These are phyloP conservation scores for Metellina segmentata DNA, from an alignment of 2,888 invertebrate genomes.

Conservation along the genomic window DNA sequence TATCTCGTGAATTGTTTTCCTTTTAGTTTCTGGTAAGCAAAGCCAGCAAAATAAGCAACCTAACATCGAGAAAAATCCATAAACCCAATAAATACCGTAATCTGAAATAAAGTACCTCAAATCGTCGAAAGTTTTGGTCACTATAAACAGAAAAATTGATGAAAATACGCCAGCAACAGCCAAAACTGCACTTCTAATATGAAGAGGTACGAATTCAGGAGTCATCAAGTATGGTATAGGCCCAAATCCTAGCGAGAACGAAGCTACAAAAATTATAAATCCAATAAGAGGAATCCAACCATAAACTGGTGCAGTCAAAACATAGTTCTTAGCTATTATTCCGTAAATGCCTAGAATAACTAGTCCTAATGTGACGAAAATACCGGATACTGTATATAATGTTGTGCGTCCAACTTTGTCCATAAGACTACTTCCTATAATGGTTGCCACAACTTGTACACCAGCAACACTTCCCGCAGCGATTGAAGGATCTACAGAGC, in stretches of 20 bases:
- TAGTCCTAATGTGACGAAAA: conserved; percentile 80
- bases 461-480: conserved; percentile 80
- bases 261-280: conserved; percentile 80
- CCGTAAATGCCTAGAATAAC: conserved; percentile 79
- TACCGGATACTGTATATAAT: conserved; percentile 80
- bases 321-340: conserved; percentile 5
- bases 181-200: conserved; percentile 66
- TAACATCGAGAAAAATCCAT: conserved; percentile 80
- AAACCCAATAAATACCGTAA: conserved; percentile 81
- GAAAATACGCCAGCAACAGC: conserved; percentile 76
- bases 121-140: conserved; percentile 85
- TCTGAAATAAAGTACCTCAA: conserved; percentile 62
- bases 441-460: conserved; percentile 81
- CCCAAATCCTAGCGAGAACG: conserved; percentile 82
- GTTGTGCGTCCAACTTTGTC: conserved; percentile 80
- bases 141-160: conserved; percentile 77
- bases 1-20: conserved; percentile 71
- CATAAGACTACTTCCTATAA: conserved; percentile 80
- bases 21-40: conserved; percentile 81
- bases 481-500: conserved; percentile 77
- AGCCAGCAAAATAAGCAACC: conserved; percentile 80
- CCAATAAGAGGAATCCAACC: conserved; percentile 79
- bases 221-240: conserved; percentile 82
- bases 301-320: conserved; percentile 35
- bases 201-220: conserved; percentile 83